phyloP scores from a whole-genome alignment of 92 coral and sea anemone species.

The Epizoanthus scotinus region DNA sequence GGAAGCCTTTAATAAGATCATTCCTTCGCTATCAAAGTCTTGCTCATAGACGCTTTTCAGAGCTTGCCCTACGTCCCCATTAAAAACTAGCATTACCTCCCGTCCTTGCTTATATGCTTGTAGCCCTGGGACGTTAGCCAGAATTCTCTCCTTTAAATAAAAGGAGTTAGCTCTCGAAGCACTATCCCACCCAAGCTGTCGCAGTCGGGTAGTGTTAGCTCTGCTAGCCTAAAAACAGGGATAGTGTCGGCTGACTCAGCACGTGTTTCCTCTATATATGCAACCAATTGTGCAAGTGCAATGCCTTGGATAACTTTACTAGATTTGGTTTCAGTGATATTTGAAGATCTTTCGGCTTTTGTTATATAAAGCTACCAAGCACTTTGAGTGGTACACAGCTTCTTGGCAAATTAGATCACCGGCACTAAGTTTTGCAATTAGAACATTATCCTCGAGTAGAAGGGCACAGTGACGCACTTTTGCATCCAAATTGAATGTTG shows the following conservation, averaged over 20 bases:
- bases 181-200: constrained; percentile 45
- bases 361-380: constrained; percentile 38
- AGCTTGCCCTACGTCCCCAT: constrained; percentile 53
- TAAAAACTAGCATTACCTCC: constrained; percentile 53
- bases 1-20: constrained; percentile 48
- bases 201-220: constrained; percentile 42
- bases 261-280: constrained; percentile 45
- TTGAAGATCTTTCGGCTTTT: neutral
- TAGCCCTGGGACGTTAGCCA: constrained; percentile 56
- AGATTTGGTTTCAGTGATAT: too few relatives aligned
- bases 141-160: constrained; percentile 55
- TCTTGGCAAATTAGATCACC: constrained; percentile 44
- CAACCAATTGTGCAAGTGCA: constrained; percentile 43
- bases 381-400: constrained; percentile 33
- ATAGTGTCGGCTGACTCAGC: constrained; percentile 34
- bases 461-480: constrained; percentile 32
- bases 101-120: constrained; percentile 63
- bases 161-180: constrained; percentile 25
- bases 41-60: constrained; percentile 34
- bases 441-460: constrained; percentile 7
- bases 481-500: constrained; percentile 40
- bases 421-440: constrained; percentile 27
- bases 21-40: constrained; percentile 59
- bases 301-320: constrained; percentile 19
- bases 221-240: constrained; percentile 45